Conservation (phyloP, 2,113 vertebrate genomes). For the Danio rerio region DNA sequence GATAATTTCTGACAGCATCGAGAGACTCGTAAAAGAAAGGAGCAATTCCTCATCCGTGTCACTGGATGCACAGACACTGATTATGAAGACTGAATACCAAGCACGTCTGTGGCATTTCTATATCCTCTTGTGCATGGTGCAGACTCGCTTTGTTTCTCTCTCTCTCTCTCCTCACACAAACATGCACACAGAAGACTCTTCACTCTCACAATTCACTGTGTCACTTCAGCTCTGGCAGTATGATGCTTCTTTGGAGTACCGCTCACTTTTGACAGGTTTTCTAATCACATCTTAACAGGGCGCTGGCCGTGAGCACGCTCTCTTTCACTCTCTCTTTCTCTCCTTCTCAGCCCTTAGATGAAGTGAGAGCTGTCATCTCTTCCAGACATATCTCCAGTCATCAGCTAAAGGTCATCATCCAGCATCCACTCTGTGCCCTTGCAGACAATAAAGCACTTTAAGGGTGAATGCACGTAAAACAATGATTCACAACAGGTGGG, state of each 20-base stretch:
- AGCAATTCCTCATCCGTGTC: constrained; percentile 41
- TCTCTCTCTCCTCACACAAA: constrained; percentile 20
- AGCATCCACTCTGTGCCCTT: constrained; percentile 11
- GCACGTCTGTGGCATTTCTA: constrained; percentile 42
- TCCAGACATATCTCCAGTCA: constrained; percentile 62
- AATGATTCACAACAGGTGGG: not conserved
- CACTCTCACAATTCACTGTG: not conserved
- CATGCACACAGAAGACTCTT: not conserved
- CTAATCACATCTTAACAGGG: constrained; percentile 73
- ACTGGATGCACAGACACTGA: constrained; percentile 31
- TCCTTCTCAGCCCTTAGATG: constrained; percentile 55
- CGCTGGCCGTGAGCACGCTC: constrained; percentile 41
- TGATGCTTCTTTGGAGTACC: constrained; percentile 67
- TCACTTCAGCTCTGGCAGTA: constrained; percentile 47
- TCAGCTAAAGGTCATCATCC: constrained; percentile 21
- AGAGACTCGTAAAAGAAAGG: constrained; percentile 44
- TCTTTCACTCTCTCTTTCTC: not conserved
- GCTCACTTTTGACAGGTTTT: constrained; percentile 69
- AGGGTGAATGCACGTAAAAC: not conserved
- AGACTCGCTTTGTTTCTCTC: constrained; percentile 38
- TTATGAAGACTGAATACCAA: constrained; percentile 46
- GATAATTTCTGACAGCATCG: constrained; percentile 44
- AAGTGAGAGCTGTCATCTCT: constrained; percentile 70
- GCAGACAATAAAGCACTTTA: not conserved
- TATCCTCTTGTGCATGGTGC: constrained; percentile 35